phyloP scores from a whole-genome alignment of 2,113 vertebrate species.

The Bothrops jararaca region DNA sequence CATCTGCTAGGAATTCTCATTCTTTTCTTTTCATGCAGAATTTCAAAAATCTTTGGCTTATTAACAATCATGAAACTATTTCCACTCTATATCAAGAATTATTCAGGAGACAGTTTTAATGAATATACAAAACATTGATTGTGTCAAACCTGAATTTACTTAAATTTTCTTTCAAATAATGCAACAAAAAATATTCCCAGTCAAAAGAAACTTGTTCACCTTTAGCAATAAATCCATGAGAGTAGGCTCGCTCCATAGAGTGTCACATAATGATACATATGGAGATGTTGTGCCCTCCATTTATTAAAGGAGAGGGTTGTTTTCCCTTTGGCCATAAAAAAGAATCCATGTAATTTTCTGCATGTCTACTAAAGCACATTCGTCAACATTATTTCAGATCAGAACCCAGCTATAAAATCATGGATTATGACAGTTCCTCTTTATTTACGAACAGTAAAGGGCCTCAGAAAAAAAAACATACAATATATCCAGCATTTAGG shows the following conservation, averaged over 20 bases:
- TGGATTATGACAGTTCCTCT: neutral
- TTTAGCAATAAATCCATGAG: neutral
- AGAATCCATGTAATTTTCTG: neutral
- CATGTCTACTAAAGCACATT: neutral
- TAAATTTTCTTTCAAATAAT: neutral
- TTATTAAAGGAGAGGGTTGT: neutral
- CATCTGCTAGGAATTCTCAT: constrained; percentile 26
- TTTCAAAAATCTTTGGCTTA: constrained; percentile 34
- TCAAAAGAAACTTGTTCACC: constrained; percentile 22
- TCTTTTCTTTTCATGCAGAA: neutral
- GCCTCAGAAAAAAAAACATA: neutral
- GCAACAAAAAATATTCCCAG: constrained; percentile 12
- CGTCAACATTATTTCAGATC: neutral
- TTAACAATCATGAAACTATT: constrained; percentile 41
- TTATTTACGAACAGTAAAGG: neutral
- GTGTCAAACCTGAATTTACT: constrained; percentile 8
- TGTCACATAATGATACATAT: neutral
- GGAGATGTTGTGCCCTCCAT: neutral
- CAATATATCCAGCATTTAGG: neutral
- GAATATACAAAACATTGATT: constrained; percentile 28
- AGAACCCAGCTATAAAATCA: neutral
- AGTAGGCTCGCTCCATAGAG: neutral
- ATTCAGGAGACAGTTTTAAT: constrained; percentile 26
- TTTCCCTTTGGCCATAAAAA: neutral
- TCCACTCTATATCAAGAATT: constrained; percentile 40